Percentiles rank a stretch among this genome's conserved stretches.
phyloP scores from a whole-genome alignment of 1,140 invertebrate species.

The Cephus cinctus region DNA sequence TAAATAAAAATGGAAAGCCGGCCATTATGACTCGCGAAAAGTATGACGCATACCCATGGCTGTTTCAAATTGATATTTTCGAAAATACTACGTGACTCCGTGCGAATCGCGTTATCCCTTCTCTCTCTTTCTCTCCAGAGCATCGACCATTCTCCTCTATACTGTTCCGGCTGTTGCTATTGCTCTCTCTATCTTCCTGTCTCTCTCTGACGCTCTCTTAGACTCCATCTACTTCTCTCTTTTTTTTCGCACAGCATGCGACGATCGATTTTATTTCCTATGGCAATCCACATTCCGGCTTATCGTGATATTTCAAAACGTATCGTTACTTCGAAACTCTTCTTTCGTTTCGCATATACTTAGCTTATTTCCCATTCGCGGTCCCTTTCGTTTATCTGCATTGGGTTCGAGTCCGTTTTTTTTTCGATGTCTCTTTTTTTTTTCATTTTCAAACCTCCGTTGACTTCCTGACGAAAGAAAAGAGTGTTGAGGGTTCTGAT shows the following conservation, averaged over 20 bases:
- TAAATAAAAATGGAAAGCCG: slow-evolving; percentile 52
- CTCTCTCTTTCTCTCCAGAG: slow-evolving; percentile 10
- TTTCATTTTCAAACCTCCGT: no score
- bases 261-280: slow-evolving; percentile 27
- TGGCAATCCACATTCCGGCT: slow-evolving; percentile 16
- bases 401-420: no score
- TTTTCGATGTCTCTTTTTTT: no score
- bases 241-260: slow-evolving; percentile 2
- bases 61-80: slow-evolving; percentile 50
- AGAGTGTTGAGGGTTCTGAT: no score
- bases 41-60: slow-evolving; percentile 44
- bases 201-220: slow-evolving; percentile 4
- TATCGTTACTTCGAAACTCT: slow-evolving; percentile 20
- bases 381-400: no score
- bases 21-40: slow-evolving; percentile 45
- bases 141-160: no score
- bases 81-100: slow-evolving; percentile 17
- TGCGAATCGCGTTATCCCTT: not conserved
- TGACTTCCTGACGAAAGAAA: no score
- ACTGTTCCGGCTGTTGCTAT: no score
- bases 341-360: no score
- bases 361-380: no score
- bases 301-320: slow-evolving; percentile 21
- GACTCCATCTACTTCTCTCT: slow-evolving; percentile 8
- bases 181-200: no score